A percentile compares a stretch with the other conserved stretches of the same genome.
Conservation (phyloP, 2,797 vertebrate genomes). For the Spondyliosoma cantharus region DNA sequence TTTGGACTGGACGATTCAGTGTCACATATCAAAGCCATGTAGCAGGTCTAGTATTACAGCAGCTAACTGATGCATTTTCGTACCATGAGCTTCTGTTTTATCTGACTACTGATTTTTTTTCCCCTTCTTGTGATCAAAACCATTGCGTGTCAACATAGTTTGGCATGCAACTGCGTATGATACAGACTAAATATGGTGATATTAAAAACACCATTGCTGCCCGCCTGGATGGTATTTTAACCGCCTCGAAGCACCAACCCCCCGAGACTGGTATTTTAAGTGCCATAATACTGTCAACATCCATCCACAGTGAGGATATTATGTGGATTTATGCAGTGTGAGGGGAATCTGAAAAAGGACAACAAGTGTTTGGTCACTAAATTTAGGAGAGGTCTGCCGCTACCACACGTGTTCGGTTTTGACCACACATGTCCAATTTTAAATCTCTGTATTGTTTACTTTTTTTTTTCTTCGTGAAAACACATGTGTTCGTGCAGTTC, state of each 20-base stretch:
- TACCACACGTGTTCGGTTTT: slow-evolving; percentile 15
- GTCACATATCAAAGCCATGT: slow-evolving; percentile 83
- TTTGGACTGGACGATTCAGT: slow-evolving; percentile 72
- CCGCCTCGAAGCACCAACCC: slow-evolving; percentile 41
- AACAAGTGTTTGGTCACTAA: slow-evolving; percentile 47
- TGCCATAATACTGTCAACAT: slow-evolving; percentile 58
- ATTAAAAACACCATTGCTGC: slow-evolving; percentile 33
- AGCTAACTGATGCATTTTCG: slow-evolving; percentile 59
- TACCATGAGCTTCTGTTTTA: slow-evolving; percentile 59
- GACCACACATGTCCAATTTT: slow-evolving; percentile 53
- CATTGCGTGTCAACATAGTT: slow-evolving; percentile 42
- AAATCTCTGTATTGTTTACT: slow-evolving; percentile 47
- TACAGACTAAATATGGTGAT: slow-evolving; percentile 52
- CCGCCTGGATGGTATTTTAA: slow-evolving; percentile 36
- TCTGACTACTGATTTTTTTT: slow-evolving; percentile 45
- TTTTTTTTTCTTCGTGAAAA: slow-evolving; percentile 18
- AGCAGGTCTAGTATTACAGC: slow-evolving; percentile 68
- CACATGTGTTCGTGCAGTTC: slow-evolving; percentile 34
- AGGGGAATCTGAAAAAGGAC: slow-evolving; percentile 34
- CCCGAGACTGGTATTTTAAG: slow-evolving; percentile 51
- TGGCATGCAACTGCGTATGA: slow-evolving; percentile 43
- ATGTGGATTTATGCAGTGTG: slow-evolving; percentile 57
- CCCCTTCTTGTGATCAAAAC: slow-evolving; percentile 44
- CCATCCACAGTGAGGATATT: slow-evolving; percentile 38
- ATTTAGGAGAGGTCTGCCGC: slow-evolving; percentile 41